Evolutionary conservation across 2,797 vertebrate genomes (phyloP).

Genomic region (Garrulus glandarius): DNA sequence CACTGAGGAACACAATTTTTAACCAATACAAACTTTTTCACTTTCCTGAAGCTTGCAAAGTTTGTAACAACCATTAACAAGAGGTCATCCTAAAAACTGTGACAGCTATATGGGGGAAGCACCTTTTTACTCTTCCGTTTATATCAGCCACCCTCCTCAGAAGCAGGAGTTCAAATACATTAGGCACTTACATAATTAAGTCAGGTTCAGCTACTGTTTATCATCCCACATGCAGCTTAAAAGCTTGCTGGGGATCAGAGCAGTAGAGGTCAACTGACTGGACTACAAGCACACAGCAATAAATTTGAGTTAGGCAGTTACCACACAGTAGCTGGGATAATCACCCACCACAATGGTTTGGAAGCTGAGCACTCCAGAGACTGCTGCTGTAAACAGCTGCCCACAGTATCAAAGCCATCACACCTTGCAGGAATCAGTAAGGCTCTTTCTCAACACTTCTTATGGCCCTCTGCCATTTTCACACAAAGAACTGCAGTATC

Average conservation of each 20-base stretch:
- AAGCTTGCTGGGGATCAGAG: background rate
- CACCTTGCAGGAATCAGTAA: background rate
- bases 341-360: background rate
- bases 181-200: background rate
- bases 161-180: background rate
- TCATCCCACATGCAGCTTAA: background rate
- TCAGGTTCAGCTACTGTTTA: background rate
- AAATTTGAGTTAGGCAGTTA: background rate
- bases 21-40: background rate
- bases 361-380: rapidly evolving
- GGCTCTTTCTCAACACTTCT: background rate
- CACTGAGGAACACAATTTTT: background rate
- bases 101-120: background rate
- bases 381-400: background rate
- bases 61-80: background rate
- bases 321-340: background rate
- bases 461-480: background rate
- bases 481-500: background rate
- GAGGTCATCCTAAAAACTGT: background rate
- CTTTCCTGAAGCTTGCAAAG: background rate
- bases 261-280: background rate
- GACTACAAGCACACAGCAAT: background rate
- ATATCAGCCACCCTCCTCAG: background rate
- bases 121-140: background rate
- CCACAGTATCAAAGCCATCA: background rate